Percentiles rank a stretch among this genome's conserved stretches.
These are phyloP conservation scores for Sminthurides bifidus DNA, from an alignment of 1,140 invertebrate genomes.

Conservation along the genomic window DNA sequence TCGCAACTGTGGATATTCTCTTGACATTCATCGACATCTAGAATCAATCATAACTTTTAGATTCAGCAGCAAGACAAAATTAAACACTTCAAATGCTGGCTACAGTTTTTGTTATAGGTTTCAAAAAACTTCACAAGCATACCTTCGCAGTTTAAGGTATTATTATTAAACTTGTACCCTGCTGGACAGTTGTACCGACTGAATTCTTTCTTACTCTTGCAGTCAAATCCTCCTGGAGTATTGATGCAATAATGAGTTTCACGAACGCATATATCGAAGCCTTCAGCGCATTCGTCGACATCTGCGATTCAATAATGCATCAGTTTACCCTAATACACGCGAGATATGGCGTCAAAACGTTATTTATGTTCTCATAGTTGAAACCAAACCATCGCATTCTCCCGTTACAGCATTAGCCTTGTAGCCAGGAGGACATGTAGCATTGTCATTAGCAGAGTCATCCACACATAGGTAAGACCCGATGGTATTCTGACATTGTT, in stretches of 20 bases:
- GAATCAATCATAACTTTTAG: slow-evolving; percentile 8
- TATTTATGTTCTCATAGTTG: neutral
- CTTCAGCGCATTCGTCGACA: slow-evolving; percentile 55
- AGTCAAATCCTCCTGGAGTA: slow-evolving; percentile 46
- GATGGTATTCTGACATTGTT: slow-evolving; percentile 51
- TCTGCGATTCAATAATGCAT: slow-evolving; percentile 38
- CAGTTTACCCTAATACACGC: neutral
- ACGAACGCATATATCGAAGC: slow-evolving; percentile 47
- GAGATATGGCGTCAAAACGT: neutral
- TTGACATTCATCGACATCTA: slow-evolving; percentile 51
- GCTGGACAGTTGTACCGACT: slow-evolving; percentile 44
- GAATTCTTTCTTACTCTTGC: slow-evolving; percentile 38
- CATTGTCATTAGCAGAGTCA: slow-evolving; percentile 32
- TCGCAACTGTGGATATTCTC: slow-evolving; percentile 34
- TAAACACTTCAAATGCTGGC: neutral
- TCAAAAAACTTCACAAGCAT: neutral
- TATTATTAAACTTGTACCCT: slow-evolving; percentile 50
- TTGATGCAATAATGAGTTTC: slow-evolving; percentile 56
- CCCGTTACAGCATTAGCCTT: slow-evolving; percentile 40
- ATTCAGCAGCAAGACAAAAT: neutral
- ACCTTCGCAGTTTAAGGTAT: slow-evolving; percentile 47
- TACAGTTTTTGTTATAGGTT: neutral
- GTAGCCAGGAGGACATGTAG: slow-evolving; percentile 49
- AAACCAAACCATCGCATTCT: slow-evolving; percentile 40
- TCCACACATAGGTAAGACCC: slow-evolving; percentile 52